Conservation (phyloP, 2,888 invertebrate species). For the Piscicola geometra region DNA sequence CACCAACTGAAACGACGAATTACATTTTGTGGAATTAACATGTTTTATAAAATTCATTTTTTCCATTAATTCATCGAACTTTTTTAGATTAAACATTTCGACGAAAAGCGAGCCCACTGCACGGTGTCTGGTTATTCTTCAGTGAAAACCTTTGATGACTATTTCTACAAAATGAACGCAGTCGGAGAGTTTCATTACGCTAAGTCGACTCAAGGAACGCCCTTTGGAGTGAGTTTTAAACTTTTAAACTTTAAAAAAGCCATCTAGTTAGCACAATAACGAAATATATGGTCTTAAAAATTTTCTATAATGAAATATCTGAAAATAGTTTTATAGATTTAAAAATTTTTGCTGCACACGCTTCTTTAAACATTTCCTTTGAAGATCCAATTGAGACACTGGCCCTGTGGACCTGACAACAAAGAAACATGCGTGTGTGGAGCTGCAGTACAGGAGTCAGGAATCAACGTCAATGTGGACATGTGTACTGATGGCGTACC, state of each 20-base stretch:
- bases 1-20: not conserved
- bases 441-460: constrained; percentile 21
- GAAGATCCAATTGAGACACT: constrained; percentile 29
- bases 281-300: no score
- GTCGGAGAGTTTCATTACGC: constrained; percentile 27
- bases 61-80: no score
- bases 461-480: constrained; percentile 11
- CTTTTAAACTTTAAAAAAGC: not conserved
- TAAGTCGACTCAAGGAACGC: not conserved
- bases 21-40: not conserved
- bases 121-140: constrained; percentile 26
- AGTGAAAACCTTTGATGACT: constrained; percentile 27
- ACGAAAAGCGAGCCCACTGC: not conserved
- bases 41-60: no score
- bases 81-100: constrained; percentile 23
- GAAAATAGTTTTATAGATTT: not conserved
- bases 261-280: no score
- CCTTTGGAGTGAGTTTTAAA: constrained; percentile 13
- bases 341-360: no score
- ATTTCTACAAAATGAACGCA: constrained; percentile 5
- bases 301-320: not conserved
- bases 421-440: constrained; percentile 30
- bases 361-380: no score
- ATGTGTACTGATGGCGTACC: constrained; percentile 28
- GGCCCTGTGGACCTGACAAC: constrained; percentile 23